Percentiles rank a stretch among this genome's conserved stretches.
These are phyloP conservation scores for Fundulus diaphanus DNA, from an alignment of 2,797 vertebrate genomes.

Conservation along the genomic window DNA sequence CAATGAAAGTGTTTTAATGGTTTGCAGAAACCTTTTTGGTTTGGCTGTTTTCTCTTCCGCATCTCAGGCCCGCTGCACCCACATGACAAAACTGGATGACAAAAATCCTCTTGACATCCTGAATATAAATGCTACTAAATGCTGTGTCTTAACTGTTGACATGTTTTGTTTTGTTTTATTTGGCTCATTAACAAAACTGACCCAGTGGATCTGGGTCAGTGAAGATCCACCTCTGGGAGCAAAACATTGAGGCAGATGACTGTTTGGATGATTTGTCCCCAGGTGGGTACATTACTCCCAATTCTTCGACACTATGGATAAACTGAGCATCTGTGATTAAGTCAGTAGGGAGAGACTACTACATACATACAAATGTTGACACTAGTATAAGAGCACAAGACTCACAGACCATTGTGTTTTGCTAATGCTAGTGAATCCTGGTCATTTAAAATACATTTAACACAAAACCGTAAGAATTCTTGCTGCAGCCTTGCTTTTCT, in stretches of 20 bases:
- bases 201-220: constrained; percentile 67
- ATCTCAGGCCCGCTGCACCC: neutral
- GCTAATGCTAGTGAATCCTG: neutral
- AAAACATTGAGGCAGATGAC: constrained; percentile 67
- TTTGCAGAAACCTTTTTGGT: neutral
- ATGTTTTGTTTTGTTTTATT: constrained; percentile 42
- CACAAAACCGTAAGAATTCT: constrained; percentile 36
- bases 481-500: constrained; percentile 65
- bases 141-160: constrained; percentile 41
- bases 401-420: constrained; percentile 12
- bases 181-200: constrained; percentile 76
- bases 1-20: neutral
- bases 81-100: constrained; percentile 32
- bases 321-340: constrained; percentile 42
- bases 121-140: constrained; percentile 36
- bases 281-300: constrained; percentile 68
- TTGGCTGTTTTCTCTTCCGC: neutral
- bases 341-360: constrained; percentile 58
- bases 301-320: constrained; percentile 64
- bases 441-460: constrained; percentile 48
- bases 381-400: constrained; percentile 16
- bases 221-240: constrained; percentile 65
- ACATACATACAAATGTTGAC: constrained; percentile 53
- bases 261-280: constrained; percentile 74
- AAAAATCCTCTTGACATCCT: constrained; percentile 35